Percentiles rank a stretch among this genome's conserved stretches.
Conservation (phyloP, 2,888 invertebrate genomes). For the Cephus rjabovi region DNA sequence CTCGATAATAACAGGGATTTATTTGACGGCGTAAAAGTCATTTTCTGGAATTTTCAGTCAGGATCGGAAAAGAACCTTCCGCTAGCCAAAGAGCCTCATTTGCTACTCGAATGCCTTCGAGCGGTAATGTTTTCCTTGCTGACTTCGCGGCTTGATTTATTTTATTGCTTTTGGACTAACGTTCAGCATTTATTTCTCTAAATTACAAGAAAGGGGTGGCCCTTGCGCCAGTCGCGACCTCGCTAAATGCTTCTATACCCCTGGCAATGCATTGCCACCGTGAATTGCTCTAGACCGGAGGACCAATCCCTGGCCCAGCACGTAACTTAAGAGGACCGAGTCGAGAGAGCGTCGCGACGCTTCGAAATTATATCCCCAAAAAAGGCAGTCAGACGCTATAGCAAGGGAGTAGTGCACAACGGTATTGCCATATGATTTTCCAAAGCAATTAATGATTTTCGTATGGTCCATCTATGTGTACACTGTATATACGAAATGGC, state of each 20-base stretch:
- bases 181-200: slow-evolving; percentile 72
- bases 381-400: background rate
- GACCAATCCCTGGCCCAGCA: background rate
- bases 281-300: background rate
- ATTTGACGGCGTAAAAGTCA: background rate
- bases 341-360: background rate
- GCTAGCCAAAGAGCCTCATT: slow-evolving; percentile 49
- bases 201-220: slow-evolving; percentile 71
- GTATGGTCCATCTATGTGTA: background rate
- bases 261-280: slow-evolving; percentile 18
- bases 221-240: slow-evolving; percentile 40
- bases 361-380: background rate
- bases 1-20: background rate
- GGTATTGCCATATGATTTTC: background rate
- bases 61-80: slow-evolving; percentile 27
- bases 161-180: slow-evolving; percentile 71
- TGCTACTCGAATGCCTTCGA: slow-evolving; percentile 44
- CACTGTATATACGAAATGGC: background rate
- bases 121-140: slow-evolving; percentile 52
- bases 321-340: background rate
- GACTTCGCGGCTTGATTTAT: slow-evolving; percentile 68
- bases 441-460: background rate
- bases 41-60: background rate
- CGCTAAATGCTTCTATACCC: slow-evolving; percentile 14
- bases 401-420: background rate